phyloP scores from a whole-genome alignment of 1,140 invertebrate genomes.

The Drosophila asahinai region DNA sequence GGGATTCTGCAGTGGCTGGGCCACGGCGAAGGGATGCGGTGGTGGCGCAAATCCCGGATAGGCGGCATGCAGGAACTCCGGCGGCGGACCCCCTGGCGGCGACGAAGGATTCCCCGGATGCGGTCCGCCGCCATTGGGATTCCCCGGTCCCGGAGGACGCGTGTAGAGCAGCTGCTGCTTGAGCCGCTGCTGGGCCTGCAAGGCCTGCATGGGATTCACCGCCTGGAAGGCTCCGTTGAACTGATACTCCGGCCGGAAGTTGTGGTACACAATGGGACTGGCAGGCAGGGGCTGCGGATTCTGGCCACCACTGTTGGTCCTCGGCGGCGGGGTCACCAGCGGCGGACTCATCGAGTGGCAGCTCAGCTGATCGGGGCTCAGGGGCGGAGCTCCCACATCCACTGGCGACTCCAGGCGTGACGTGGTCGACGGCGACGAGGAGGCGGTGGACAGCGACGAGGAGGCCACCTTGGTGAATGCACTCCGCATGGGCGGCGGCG shows the following conservation, averaged over 20 bases:
- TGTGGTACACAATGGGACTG: slow-evolving; percentile 84
- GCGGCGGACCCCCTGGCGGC: slow-evolving; percentile 54
- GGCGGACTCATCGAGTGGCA: slow-evolving; percentile 93
- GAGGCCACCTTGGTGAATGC: slow-evolving; percentile 92
- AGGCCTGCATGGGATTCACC: slow-evolving; percentile 78
- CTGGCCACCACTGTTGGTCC: slow-evolving; percentile 64
- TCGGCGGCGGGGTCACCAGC: slow-evolving; percentile 86
- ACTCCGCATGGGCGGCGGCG: slow-evolving; percentile 87
- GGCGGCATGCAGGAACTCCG: slow-evolving; percentile 73
- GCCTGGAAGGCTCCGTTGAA: slow-evolving; percentile 83
- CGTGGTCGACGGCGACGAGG: slow-evolving; percentile 85
- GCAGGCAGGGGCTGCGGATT: slow-evolving; percentile 81
- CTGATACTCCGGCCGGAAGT: slow-evolving; percentile 84
- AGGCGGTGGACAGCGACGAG: slow-evolving; percentile 85
- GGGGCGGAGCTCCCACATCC: slow-evolving; percentile 87
- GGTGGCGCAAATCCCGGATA: slow-evolving; percentile 76
- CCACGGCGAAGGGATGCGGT: slow-evolving; percentile 76
- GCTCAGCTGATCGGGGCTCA: slow-evolving; percentile 90
- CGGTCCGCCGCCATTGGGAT: slow-evolving; percentile 35
- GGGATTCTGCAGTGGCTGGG: slow-evolving; percentile 86
- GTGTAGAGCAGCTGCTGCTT: slow-evolving; percentile 82
- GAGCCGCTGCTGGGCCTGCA: slow-evolving; percentile 77
- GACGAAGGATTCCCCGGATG: slow-evolving; percentile 38
- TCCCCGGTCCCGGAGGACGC: slow-evolving; percentile 42
- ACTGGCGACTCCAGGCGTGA: slow-evolving; percentile 71